phyloP scores from a whole-genome alignment of 2,113 vertebrate species.

The Coregonus clupeaformis region DNA sequence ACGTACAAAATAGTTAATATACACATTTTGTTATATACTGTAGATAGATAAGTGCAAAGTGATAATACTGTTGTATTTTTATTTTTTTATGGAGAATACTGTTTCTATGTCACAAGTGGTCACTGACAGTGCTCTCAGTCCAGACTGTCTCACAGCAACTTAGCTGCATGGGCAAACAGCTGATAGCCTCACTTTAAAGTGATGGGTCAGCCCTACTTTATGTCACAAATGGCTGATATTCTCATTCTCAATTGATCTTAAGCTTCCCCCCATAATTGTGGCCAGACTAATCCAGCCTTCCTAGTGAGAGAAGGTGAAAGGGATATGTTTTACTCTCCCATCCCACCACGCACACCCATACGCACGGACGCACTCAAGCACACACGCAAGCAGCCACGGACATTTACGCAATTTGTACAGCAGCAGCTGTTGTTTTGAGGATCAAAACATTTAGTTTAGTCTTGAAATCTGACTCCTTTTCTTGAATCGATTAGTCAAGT shows the following conservation, averaged over 20 bases:
- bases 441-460: constrained; percentile 5
- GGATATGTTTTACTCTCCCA: background rate
- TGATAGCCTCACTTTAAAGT: constrained; percentile 39
- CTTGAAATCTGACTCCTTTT: too few species aligned
- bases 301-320: constrained; percentile 10
- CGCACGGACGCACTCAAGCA: background rate
- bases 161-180: background rate
- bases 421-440: constrained; percentile 38
- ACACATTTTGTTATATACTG: background rate
- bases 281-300: constrained; percentile 63
- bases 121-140: constrained; percentile 63
- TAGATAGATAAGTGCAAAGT: background rate
- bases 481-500: too few species aligned
- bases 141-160: constrained; percentile 48
- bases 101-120: background rate
- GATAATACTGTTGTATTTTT: constrained; percentile 23
- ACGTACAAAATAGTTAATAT: background rate
- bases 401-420: too few species aligned
- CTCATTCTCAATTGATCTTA: constrained; percentile 38
- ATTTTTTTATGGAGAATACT: background rate
- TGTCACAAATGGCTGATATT: constrained; percentile 69
- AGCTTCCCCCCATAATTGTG: constrained; percentile 61
- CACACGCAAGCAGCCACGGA: too few species aligned
- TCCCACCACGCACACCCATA: background rate
- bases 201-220: constrained; percentile 65